A percentile compares a stretch with the other conserved stretches of the same genome.
phyloP scores from a whole-genome alignment of 2,888 invertebrate species.

The Dryocosmus kuriphilus region DNA sequence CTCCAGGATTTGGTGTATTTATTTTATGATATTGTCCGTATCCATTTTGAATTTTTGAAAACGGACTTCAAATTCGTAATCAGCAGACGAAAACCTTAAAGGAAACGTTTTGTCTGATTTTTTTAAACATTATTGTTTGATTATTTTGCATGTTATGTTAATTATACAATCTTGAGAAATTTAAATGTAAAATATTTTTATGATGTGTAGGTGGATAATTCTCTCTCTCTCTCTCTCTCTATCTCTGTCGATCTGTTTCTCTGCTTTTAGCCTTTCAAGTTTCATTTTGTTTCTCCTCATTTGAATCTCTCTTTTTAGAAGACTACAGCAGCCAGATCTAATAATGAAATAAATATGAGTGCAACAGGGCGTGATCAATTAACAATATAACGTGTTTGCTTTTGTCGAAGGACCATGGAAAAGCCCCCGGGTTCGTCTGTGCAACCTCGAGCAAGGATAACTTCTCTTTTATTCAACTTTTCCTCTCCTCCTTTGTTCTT shows the following conservation, averaged over 20 bases:
- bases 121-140: too few species aligned
- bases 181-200: too few species aligned
- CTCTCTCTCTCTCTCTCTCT: not conserved
- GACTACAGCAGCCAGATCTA: constrained; percentile 32
- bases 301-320: not conserved
- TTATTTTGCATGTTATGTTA: too few species aligned
- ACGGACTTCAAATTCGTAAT: too few species aligned
- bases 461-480: constrained; percentile 27
- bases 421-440: constrained; percentile 24
- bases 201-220: constrained; percentile 25
- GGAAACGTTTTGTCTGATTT: too few species aligned
- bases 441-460: not conserved
- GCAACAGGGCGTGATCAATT: constrained; percentile 46
- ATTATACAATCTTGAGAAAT: too few species aligned
- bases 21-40: too few species aligned
- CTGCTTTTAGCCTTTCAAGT: not conserved
- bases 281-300: constrained; percentile 1
- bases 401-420: constrained; percentile 15
- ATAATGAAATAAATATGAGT: constrained; percentile 49
- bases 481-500: constrained; percentile 1
- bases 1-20: too few species aligned
- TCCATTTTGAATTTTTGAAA: too few species aligned
- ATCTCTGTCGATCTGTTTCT: not conserved
- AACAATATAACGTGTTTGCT: constrained; percentile 40
- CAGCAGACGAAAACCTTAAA: too few species aligned